Evolutionary conservation across 2,797 vertebrate genomes (phyloP).

Genomic region (Parauchenoglanis punctatus): DNA sequence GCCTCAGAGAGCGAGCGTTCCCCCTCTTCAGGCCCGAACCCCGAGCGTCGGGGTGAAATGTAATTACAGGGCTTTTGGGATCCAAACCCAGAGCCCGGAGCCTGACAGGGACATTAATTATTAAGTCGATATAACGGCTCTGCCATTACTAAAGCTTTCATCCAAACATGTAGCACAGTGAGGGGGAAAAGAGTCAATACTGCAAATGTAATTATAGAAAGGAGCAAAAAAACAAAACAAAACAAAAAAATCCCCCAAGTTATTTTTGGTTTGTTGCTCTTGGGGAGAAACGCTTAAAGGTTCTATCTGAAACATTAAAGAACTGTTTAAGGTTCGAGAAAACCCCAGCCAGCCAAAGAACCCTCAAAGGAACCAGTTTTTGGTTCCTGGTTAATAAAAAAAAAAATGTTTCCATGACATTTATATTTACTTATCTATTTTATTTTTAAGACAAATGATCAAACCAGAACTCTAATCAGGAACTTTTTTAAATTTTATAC

Average conservation of each 20-base stretch:
- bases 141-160: not conserved
- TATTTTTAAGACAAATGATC: not conserved
- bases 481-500: not conserved
- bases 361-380: not conserved
- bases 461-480: not conserved
- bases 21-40: slow-evolving; percentile 58
- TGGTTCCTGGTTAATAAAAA: not conserved
- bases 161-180: not conserved
- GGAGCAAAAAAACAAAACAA: not conserved
- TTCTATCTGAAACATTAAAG: not conserved
- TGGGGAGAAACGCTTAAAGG: not conserved
- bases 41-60: slow-evolving; percentile 59
- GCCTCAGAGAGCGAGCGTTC: not conserved
- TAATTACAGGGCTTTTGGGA: slow-evolving; percentile 67
- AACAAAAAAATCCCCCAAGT: not conserved
- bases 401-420: not conserved
- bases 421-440: not conserved
- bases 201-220: slow-evolving; percentile 11
- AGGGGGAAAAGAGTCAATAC: not conserved
- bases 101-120: slow-evolving; percentile 51
- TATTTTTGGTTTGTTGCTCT: not conserved
- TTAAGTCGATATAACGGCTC: slow-evolving; percentile 29
- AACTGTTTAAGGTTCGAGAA: not conserved
- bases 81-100: slow-evolving; percentile 54
- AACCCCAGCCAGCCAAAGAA: not conserved